Evolutionary conservation across 2,888 invertebrate species (phyloP), one percentile per base, ranked within the genome.

Genomic region (Cosmorhoe ocellata): DNA sequence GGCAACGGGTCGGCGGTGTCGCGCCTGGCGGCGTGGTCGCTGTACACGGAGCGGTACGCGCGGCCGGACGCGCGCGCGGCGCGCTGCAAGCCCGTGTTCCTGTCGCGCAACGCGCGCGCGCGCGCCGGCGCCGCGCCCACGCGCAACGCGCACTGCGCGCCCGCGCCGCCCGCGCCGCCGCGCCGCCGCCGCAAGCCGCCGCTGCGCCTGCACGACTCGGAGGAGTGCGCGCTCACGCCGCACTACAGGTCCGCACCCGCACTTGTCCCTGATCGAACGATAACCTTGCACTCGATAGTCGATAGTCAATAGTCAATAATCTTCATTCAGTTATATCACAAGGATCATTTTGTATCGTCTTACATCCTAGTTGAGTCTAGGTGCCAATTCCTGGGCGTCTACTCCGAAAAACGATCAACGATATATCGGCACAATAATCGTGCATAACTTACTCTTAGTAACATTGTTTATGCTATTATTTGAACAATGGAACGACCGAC

Each of bases 21-120:
- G 1, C 78, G 78, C 2, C 66, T 78, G 22, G 78, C 75, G 12
- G 74, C 76, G 30, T 81, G 83, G 81, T 75, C 85, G 45, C 70
- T 79, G 31, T 86, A 86, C 78, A 67, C 75, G 44, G 79, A 81
- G 67, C 71, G 81, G 3, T 79, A 69, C 71, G 63, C 74, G 51
- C 67, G 39, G 8, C 47, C 59, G 10, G 36, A 26, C 50, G 49
- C 26, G 43, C 63, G 91, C 66, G 91, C 83, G 63, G 71, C 85
- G 30, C 67, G 65, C 58, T 74, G 76, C 66, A 78, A 81, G 67
- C 81, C 83, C 3, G 80, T 84, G 56, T 83, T 84, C 73, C 68
- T 83, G 30, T 63, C 76, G 10, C 63, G 84, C 13, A 78, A 80
- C 66, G 81, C 79, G 18, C 78, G 91, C 30, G 72, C 84, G 18